Conservation (phyloP, 2,888 invertebrate genomes). For the Microplitis manilae region DNA sequence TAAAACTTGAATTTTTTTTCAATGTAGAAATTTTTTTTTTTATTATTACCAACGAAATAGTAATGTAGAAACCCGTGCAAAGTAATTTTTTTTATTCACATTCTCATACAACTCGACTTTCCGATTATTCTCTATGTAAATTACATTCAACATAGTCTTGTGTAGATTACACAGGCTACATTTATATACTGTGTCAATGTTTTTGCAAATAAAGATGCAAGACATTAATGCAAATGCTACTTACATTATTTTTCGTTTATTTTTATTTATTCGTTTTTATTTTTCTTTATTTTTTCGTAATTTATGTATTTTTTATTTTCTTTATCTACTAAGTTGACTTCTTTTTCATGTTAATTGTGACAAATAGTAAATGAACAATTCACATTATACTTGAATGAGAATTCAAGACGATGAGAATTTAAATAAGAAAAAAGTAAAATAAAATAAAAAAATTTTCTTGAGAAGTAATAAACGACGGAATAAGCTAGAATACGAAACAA, state of each 20-base stretch:
- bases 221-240: constrained; percentile 11
- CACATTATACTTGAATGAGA: neutral
- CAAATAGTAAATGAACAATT: constrained; percentile 7
- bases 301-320: neutral
- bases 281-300: neutral
- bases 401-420: neutral
- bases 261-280: neutral
- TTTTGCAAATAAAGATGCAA: constrained; percentile 19
- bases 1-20: neutral
- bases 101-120: constrained; percentile 13
- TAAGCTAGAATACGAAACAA: neutral
- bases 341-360: neutral
- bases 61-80: neutral
- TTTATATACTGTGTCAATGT: neutral
- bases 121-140: constrained; percentile 16
- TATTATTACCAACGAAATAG: neutral
- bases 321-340: constrained; percentile 12
- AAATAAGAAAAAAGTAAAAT: neutral
- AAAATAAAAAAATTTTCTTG: neutral
- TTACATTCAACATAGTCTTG: constrained; percentile 3
- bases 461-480: constrained; percentile 1
- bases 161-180: neutral
- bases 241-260: constrained; percentile 12
- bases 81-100: neutral
- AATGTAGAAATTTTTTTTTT: neutral